These are phyloP conservation scores for Mormyrops attenuatus DNA, from an alignment of 2,797 vertebrate species.

Conservation along the genomic window DNA sequence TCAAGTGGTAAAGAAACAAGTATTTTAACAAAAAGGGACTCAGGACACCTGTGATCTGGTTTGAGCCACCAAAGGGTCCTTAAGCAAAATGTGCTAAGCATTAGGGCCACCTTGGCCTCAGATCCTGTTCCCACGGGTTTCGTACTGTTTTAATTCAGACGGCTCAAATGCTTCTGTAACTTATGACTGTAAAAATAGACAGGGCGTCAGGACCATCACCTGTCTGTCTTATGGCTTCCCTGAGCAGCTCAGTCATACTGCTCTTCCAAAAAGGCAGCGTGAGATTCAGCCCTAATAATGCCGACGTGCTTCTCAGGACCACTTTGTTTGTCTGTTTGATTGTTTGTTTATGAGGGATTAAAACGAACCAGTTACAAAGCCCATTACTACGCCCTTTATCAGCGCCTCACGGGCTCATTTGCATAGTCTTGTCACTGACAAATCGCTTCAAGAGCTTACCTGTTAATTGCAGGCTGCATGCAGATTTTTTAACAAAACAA, in stretches of 20 bases:
- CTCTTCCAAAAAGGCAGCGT: neutral
- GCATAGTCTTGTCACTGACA: slow-evolving; percentile 64
- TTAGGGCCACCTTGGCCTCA: neutral
- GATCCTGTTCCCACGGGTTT: neutral
- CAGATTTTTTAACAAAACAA: slow-evolving; percentile 70
- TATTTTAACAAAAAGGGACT: neutral
- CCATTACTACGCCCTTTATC: slow-evolving; percentile 65
- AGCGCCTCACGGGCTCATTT: slow-evolving; percentile 66
- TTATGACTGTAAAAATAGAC: neutral
- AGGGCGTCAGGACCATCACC: neutral
- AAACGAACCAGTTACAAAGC: slow-evolving; percentile 64
- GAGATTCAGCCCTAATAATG: neutral
- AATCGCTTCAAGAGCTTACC: slow-evolving; percentile 68
- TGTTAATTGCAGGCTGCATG: slow-evolving; percentile 68
- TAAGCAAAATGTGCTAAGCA: neutral
- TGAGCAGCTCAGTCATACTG: neutral
- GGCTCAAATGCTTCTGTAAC: neutral
- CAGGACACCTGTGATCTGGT: neutral
- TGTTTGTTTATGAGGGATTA: slow-evolving; percentile 52
- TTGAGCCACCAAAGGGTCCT: neutral
- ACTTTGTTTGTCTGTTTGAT: slow-evolving; percentile 67
- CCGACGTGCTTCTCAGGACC: slow-evolving; percentile 44
- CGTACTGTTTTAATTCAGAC: neutral
- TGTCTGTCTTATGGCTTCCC: neutral
- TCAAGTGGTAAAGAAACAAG: neutral